Evolutionary conservation across 2,888 invertebrate genomes (phyloP).

Genomic region (Aquatica leii): DNA sequence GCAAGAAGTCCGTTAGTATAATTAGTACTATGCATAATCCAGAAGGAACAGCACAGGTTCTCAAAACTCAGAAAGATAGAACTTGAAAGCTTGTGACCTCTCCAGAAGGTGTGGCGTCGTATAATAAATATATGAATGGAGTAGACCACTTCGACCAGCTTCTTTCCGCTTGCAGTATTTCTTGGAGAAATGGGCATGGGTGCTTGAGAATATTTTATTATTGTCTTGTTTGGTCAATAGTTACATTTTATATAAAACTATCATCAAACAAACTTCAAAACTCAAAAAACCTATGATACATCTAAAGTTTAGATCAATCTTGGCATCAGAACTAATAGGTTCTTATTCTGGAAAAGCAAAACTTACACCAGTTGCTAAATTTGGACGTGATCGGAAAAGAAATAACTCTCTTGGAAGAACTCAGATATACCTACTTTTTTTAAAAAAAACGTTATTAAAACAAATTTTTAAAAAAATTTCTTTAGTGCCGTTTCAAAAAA

Average conservation of each 20-base stretch:
- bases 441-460: no score
- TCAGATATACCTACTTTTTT: no score
- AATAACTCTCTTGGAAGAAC: no score
- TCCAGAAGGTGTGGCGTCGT: background rate
- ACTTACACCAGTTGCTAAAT: background rate
- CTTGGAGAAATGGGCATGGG: background rate
- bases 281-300: no score
- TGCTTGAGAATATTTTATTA: background rate
- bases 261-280: no score
- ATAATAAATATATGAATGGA: conserved; percentile 10
- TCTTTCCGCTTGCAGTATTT: background rate
- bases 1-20: background rate
- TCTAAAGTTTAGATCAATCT: no score
- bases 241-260: no score
- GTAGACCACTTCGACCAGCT: background rate
- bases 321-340: no score
- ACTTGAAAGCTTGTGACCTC: background rate
- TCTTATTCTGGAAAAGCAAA: background rate
- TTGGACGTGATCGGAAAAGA: background rate
- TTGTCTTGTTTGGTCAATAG: background rate
- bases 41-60: background rate
- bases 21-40: conserved; percentile 1
- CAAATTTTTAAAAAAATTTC: no score
- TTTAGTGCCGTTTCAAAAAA: no score
- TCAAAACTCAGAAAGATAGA: background rate